A percentile compares a stretch with the other conserved stretches of the same genome.
These are phyloP conservation scores for Ivindomyrus marchei DNA, from an alignment of 2,113 vertebrate genomes.

Conservation along the genomic window DNA sequence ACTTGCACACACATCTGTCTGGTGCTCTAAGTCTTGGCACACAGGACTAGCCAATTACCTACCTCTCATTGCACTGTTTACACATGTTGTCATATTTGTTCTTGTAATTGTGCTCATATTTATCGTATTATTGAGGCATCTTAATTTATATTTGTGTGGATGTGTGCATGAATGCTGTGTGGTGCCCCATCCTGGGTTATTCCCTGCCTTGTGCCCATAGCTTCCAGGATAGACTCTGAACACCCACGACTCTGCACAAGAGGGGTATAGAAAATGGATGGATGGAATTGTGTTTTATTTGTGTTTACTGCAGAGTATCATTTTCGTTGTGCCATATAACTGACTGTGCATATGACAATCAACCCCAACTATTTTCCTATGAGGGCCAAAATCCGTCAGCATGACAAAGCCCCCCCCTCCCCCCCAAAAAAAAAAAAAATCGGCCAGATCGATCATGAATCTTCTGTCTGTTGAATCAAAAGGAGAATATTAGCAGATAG, in stretches of 20 bases:
- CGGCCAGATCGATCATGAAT: not conserved
- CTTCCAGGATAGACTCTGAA: not conserved
- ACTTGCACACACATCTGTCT: not conserved
- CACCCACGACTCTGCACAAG: not conserved
- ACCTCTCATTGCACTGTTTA: not conserved
- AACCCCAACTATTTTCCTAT: not conserved
- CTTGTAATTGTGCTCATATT: not conserved
- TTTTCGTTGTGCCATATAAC: not conserved
- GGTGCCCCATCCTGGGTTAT: not conserved
- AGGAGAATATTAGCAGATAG: not conserved
- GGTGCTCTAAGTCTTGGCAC: not conserved
- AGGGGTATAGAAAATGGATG: not conserved
- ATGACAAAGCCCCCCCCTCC: not conserved
- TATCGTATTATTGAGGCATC: not conserved
- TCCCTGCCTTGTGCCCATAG: not conserved
- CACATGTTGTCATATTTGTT: not conserved
- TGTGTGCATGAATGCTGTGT: not conserved
- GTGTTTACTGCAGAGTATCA: not conserved
- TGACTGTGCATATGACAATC: not conserved
- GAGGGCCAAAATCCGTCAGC: not conserved
- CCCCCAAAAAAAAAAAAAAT: not conserved
- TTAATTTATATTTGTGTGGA: not conserved
- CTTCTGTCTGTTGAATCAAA: not conserved
- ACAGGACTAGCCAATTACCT: not conserved
- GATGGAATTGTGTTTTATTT: not conserved